phyloP scores from a whole-genome alignment of 2,888 invertebrate genomes.

The Odontomyia ornata region DNA sequence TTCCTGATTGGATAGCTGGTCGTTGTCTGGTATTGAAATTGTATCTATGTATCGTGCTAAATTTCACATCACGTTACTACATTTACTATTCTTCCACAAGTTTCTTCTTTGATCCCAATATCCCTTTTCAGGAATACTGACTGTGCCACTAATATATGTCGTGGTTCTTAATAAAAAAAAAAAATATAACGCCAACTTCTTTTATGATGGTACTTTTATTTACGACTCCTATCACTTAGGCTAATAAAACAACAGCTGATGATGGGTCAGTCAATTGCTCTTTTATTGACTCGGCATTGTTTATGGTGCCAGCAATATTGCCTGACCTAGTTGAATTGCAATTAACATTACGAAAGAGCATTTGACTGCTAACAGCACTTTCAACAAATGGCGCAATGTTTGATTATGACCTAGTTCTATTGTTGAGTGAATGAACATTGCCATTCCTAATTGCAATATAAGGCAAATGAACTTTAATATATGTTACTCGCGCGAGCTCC shows the following conservation, averaged over 20 bases:
- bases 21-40: neutral
- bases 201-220: neutral
- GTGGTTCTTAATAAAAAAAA: neutral
- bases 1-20: neutral
- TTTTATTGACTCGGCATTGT: constrained; percentile 11
- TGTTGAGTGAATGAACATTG: constrained; percentile 19
- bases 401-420: constrained; percentile 1
- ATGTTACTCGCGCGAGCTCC: too few relatives aligned
- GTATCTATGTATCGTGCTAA: constrained; percentile 8
- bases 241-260: neutral
- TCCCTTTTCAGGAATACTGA: neutral
- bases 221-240: constrained; percentile 1
- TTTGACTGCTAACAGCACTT: constrained; percentile 20
- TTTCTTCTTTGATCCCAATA: neutral
- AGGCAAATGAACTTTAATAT: constrained; percentile 1
- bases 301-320: constrained; percentile 6
- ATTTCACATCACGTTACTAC: constrained; percentile 12
- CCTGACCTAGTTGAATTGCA: constrained; percentile 11
- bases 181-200: neutral
- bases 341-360: constrained; percentile 10
- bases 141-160: neutral
- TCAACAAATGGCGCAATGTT: constrained; percentile 14
- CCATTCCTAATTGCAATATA: neutral
- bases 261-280: constrained; percentile 6
- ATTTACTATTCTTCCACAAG: neutral